Evolutionary conservation across 2,888 invertebrate species (phyloP), one percentile per base, ranked within the genome.

Genomic region (Drosophila nigricruria): DNA sequence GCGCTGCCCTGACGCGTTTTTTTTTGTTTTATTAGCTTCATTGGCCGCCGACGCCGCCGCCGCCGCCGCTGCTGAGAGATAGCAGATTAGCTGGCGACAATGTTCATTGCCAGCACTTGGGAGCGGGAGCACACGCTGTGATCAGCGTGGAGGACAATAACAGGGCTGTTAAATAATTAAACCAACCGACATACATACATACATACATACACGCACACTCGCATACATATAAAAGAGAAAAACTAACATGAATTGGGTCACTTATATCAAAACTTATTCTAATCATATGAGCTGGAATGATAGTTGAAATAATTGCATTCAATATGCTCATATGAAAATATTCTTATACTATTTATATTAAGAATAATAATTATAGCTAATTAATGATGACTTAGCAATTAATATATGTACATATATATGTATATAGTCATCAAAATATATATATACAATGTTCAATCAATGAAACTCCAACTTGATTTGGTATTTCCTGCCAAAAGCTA

Each of bases 61-160:
- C n/a, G 66, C 23, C 45, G 58, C 54, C 47, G 68, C 50, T 49
- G 67, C 56, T 64, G 47, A 63, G 63, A 76, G 75, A 72, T 76
- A 76, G 63, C 77, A 69, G 60, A 76, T 56, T 43, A 62, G 56
- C 45, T 57, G 38, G 47, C 59, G 49, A 59, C 68, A 58, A 25
- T 45, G 20, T 14, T 38, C 27, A 56, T 56, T 38, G 20, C 34
- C n/a, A 66, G 30, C 42, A 58, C 47, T 60, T 53, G 34, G 32
- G 25, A 40, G 20, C 47, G 34, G 32, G 25, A 52, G 20, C 52
- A 27, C 66, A 65, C 52, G 71, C 65, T 66, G 71, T 20, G 57
- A 57, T 57, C 43, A 45, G 42, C 54, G 3, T 40, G 42, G 42
- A 42, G 54, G 30, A 56, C 27, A 42, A 42, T 56, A 30, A 65